phyloP scores from a whole-genome alignment of 2,797 vertebrate genomes.

The Sebastes aleutianus region DNA sequence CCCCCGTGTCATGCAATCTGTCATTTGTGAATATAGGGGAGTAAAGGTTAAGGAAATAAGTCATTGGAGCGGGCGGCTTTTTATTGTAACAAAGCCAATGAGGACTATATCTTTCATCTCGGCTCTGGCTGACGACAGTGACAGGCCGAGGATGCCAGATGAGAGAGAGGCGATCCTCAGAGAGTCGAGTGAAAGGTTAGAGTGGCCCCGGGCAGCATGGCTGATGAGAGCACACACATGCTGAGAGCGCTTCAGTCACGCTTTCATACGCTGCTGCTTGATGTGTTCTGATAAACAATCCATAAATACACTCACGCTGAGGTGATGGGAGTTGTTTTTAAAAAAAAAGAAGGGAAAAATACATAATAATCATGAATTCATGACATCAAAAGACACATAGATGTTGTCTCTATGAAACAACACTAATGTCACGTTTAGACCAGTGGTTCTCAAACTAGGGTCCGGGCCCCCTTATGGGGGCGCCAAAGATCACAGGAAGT shows the following conservation, averaged over 20 bases:
- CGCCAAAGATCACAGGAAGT: no score
- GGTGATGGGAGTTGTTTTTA: no score
- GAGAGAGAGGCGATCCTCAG: constrained; percentile 64
- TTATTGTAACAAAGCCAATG: constrained; percentile 60
- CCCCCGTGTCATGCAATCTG: constrained; percentile 29
- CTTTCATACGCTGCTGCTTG: neutral
- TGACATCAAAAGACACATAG: neutral
- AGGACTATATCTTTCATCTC: constrained; percentile 70
- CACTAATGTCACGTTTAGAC: accelerated
- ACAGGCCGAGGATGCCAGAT: constrained; percentile 61
- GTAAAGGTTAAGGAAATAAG: constrained; percentile 69
- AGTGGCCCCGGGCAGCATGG: constrained; percentile 60
- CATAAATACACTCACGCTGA: no score
- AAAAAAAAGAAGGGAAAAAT: neutral
- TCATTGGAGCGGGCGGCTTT: constrained; percentile 52
- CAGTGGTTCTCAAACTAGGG: accelerated
- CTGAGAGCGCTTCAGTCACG: neutral
- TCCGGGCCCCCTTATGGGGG: no score
- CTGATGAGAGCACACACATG: constrained; percentile 45
- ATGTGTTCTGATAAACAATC: neutral
- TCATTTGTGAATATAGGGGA: constrained; percentile 43
- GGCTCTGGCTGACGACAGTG: constrained; percentile 56
- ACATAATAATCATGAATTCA: neutral
- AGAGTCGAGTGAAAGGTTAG: constrained; percentile 74
- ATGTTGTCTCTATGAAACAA: neutral